These are phyloP conservation scores for Protophormia terraenovae DNA, from an alignment of 2,888 invertebrate genomes.

Conservation along the genomic window DNA sequence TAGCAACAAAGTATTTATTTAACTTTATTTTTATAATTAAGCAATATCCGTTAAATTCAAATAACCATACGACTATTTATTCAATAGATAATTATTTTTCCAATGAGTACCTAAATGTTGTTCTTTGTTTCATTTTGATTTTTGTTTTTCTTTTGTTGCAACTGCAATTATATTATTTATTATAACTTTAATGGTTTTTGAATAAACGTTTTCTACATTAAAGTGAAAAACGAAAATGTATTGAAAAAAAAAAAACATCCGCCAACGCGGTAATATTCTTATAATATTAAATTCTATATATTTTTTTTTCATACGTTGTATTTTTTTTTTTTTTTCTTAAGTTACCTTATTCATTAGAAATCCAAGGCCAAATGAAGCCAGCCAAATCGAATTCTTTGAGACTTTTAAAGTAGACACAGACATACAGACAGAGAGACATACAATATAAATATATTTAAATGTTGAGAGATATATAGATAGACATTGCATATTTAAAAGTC, in stretches of 20 bases:
- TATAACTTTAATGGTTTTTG: conserved; percentile 52
- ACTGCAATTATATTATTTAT: conserved; percentile 35
- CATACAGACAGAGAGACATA: neutral
- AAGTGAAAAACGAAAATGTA: neutral
- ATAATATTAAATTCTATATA: conserved; percentile 35
- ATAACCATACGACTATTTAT: neutral
- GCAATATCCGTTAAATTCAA: conserved; percentile 62
- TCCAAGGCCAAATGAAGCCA: conserved; percentile 69
- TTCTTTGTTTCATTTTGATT: neutral
- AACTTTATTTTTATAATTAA: conserved; percentile 16
- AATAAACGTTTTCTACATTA: conserved; percentile 52
- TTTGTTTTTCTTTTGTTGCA: neutral
- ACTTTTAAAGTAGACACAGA: conserved; percentile 50
- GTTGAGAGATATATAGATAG: neutral
- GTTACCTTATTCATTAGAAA: conserved; percentile 65
- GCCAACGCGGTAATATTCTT: conserved; percentile 55
- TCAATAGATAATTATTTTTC: conserved; percentile 30
- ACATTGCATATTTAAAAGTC: neutral
- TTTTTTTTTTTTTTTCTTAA: neutral
- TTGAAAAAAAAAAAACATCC: conserved; percentile 41
- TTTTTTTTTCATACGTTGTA: neutral
- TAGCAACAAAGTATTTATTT: neutral
- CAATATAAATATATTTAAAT: neutral
- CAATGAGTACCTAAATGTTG: conserved; percentile 38
- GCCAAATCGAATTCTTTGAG: conserved; percentile 64